phyloP scores from a whole-genome alignment of 2,797 vertebrate genomes.

The Gymnoscopelus braueri region DNA sequence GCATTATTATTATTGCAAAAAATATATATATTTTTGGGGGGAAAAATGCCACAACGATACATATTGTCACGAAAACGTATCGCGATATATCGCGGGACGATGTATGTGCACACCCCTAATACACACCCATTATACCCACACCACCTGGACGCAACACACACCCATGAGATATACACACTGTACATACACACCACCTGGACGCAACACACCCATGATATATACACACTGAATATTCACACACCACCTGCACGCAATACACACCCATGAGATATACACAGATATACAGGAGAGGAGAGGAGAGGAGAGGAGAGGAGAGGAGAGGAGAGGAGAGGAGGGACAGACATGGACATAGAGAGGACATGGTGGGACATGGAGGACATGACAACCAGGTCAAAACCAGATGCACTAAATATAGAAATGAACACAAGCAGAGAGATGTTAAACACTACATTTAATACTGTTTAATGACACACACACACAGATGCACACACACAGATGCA shows the following conservation, averaged over 20 bases:
- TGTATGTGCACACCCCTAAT: not conserved
- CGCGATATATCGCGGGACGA: too few relatives aligned
- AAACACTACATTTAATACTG: too few relatives aligned
- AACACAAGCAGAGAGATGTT: too few relatives aligned
- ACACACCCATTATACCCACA: constrained; percentile 12
- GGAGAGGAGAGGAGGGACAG: constrained; percentile 11
- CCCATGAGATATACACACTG: not conserved
- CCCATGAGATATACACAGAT: constrained; percentile 16
- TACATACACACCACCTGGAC: not conserved
- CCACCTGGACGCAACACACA: not conserved
- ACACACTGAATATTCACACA: not conserved
- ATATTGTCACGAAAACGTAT: too few relatives aligned
- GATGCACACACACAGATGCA: too few relatives aligned
- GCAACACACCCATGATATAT: not conserved
- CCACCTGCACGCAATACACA: not conserved
- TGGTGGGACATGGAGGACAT: not conserved
- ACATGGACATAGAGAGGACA: too few relatives aligned
- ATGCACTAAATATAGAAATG: too few relatives aligned
- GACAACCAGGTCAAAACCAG: not conserved
- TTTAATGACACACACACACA: not conserved
- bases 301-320: constrained; percentile 2
- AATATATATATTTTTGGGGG: too few relatives aligned
- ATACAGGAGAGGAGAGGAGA: constrained; percentile 31
- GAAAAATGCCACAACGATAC: too few relatives aligned
- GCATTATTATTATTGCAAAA: too few relatives aligned